These are phyloP conservation scores for Mellilla xanthometata DNA, from an alignment of 2,888 invertebrate species.

Conservation along the genomic window DNA sequence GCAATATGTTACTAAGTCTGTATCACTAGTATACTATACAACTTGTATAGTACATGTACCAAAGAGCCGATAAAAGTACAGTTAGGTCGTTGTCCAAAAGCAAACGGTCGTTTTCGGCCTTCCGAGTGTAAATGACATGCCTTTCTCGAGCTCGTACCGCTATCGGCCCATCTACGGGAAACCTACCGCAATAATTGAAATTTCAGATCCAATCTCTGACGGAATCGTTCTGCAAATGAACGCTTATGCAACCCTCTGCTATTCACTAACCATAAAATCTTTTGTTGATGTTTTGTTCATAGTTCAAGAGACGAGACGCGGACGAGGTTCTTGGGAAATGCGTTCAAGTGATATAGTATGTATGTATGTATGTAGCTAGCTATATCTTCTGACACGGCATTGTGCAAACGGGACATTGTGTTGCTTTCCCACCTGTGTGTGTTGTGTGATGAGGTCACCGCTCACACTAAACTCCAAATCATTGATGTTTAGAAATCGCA, in stretches of 20 bases:
- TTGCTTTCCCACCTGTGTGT: constrained; percentile 25
- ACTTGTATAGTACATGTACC: neutral
- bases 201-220: constrained; percentile 14
- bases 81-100: constrained; percentile 1
- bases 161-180: constrained; percentile 16
- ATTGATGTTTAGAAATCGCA: constrained; percentile 5
- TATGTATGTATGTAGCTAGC: no score
- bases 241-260: constrained; percentile 16
- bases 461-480: constrained; percentile 8
- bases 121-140: constrained; percentile 16
- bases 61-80: neutral
- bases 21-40: no score
- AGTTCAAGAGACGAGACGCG: constrained; percentile 8
- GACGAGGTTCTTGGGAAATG: constrained; percentile 21
- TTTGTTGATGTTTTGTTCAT: constrained; percentile 20
- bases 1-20: no score
- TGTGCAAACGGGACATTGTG: constrained; percentile 30
- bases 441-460: constrained; percentile 25
- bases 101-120: constrained; percentile 3
- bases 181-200: constrained; percentile 19
- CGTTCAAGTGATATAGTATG: constrained; percentile 23
- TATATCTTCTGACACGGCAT: constrained; percentile 24
- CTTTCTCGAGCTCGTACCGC: constrained; percentile 14
- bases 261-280: constrained; percentile 18
- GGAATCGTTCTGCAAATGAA: constrained; percentile 14